Conservation (phyloP, 1,140 invertebrate genomes). For the Drosophila seguyi region DNA sequence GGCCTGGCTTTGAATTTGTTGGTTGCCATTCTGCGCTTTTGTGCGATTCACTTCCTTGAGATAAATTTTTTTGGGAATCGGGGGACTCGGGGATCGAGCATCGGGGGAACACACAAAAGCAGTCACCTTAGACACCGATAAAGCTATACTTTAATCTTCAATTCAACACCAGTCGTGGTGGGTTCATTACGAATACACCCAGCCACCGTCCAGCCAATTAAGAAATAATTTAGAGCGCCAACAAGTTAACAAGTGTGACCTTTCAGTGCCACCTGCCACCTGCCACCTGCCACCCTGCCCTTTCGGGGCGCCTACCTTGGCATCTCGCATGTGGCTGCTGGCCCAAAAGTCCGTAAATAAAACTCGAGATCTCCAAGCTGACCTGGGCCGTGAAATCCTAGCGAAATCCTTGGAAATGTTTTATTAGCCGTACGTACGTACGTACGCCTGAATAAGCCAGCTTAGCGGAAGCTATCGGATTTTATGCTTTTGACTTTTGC, state of each 20-base stretch:
- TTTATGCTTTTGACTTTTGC: slow-evolving; percentile 83
- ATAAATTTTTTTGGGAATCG: slow-evolving; percentile 47
- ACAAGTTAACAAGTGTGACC: slow-evolving; percentile 64
- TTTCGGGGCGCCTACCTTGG: not conserved
- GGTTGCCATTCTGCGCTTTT: slow-evolving; percentile 54
- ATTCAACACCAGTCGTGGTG: slow-evolving; percentile 36
- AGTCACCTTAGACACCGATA: slow-evolving; percentile 35
- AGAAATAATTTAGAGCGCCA: slow-evolving; percentile 71
- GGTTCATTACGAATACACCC: slow-evolving; percentile 40
- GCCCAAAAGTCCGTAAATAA: slow-evolving; percentile 53
- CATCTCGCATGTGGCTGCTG: slow-evolving; percentile 40
- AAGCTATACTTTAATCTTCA: slow-evolving; percentile 50
- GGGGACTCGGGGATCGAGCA: not conserved
- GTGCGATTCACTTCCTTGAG: slow-evolving; percentile 56
- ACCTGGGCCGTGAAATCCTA: slow-evolving; percentile 64
- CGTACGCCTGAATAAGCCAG: slow-evolving; percentile 83
- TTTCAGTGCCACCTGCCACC: slow-evolving; percentile 38
- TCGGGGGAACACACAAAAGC: slow-evolving; percentile 6
- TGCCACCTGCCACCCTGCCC: not conserved
- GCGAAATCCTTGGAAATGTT: slow-evolving; percentile 83
- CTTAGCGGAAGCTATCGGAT: slow-evolving; percentile 84
- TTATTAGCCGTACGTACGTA: slow-evolving; percentile 81
- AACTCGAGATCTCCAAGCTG: slow-evolving; percentile 51
- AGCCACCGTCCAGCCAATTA: slow-evolving; percentile 57
- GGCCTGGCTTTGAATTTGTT: slow-evolving; percentile 75